phyloP scores from a whole-genome alignment of 53 echinoderm and acorn worm genomes.

The Paelopatides confundens region DNA sequence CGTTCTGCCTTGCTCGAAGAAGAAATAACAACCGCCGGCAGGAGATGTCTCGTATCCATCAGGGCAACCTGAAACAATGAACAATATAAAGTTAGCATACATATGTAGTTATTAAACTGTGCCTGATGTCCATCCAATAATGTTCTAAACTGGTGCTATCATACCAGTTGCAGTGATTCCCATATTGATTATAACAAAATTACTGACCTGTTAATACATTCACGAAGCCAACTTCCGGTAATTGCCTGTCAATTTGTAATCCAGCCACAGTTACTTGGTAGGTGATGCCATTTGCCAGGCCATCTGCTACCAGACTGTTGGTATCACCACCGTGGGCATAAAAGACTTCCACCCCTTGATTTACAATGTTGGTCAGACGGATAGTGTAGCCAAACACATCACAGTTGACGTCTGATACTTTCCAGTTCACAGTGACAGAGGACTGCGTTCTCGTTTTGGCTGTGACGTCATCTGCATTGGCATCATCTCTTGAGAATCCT shows the following conservation, averaged over 20 bases:
- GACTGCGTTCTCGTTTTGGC: background rate
- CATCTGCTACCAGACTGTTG: constrained; percentile 25
- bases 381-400: constrained; percentile 81
- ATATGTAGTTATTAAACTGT: too few species aligned
- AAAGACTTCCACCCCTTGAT: background rate
- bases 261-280: constrained; percentile 72
- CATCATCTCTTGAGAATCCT: constrained; percentile 41
- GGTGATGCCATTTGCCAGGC: constrained; percentile 34
- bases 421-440: constrained; percentile 65
- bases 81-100: background rate
- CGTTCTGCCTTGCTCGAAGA: background rate
- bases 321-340: constrained; percentile 62
- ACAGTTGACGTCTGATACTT: constrained; percentile 71
- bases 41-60: constrained; percentile 52
- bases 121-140: too few species aligned
- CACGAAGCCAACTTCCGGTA: constrained; percentile 61
- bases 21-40: constrained; percentile 60
- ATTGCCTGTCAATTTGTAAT: constrained; percentile 47
- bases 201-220: constrained; percentile 62
- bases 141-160: too few species aligned
- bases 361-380: background rate
- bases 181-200: too few species aligned
- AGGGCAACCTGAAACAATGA: constrained; percentile 45
- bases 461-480: constrained; percentile 14
- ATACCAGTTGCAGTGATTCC: too few species aligned